A percentile compares a stretch with the other conserved stretches of the same genome.
phyloP scores from a whole-genome alignment of 2,888 invertebrate genomes.

The Schizotus pectinicornis region DNA sequence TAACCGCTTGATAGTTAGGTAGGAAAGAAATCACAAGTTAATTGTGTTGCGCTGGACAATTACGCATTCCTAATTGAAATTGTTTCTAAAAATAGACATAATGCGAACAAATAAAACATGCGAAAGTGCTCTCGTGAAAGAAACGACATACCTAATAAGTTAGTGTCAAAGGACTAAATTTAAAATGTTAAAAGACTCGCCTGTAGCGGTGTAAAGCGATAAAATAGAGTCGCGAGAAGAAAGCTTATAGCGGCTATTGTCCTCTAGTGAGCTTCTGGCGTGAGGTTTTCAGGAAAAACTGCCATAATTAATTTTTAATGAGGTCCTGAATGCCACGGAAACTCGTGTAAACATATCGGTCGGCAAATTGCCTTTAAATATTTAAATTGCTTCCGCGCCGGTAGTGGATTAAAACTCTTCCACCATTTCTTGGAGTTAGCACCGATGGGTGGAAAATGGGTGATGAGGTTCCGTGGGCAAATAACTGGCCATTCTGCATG shows the following conservation, averaged over 20 bases:
- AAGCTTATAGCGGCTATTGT: slow-evolving; percentile 15
- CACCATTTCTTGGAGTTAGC: slow-evolving; percentile 5
- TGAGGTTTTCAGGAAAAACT: slow-evolving; percentile 16
- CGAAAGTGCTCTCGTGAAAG: slow-evolving; percentile 17
- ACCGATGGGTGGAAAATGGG: slow-evolving; percentile 8
- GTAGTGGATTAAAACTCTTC: slow-evolving; percentile 7
- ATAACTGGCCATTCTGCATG: slow-evolving; percentile 21
- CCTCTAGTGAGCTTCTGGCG: not conserved
- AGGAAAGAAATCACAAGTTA: no score
- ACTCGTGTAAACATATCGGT: slow-evolving; percentile 8
- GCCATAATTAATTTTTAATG: slow-evolving; percentile 25
- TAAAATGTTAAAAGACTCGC: slow-evolving; percentile 11
- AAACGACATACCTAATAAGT: not conserved
- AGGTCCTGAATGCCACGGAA: slow-evolving; percentile 15
- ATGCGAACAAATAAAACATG: slow-evolving; percentile 12
- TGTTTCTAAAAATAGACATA: not conserved
- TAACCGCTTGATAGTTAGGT: not conserved
- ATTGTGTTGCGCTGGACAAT: slow-evolving; percentile 5
- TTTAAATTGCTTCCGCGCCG: slow-evolving; percentile 5
- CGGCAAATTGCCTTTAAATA: slow-evolving; percentile 21
- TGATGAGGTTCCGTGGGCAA: slow-evolving; percentile 17
- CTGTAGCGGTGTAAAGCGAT: not conserved
- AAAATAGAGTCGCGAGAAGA: slow-evolving; percentile 2
- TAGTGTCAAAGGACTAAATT: slow-evolving; percentile 6
- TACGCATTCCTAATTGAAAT: slow-evolving; percentile 15